Evolutionary conservation across 1,140 invertebrate species (phyloP).

Genomic region (Neodiprion pinetum): DNA sequence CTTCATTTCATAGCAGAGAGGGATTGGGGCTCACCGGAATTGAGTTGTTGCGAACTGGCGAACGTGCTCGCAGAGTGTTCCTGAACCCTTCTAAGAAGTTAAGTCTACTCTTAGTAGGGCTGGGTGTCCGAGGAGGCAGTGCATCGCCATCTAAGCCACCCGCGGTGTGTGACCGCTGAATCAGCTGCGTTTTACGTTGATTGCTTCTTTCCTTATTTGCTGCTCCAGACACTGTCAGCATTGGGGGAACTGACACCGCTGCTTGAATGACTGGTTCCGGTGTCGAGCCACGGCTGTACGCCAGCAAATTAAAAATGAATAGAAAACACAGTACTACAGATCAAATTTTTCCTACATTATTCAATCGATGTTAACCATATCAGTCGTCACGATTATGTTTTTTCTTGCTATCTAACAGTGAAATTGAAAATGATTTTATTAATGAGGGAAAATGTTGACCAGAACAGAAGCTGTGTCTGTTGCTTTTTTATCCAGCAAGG

Average conservation of each 20-base stretch:
- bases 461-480: no score
- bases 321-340: slow-evolving; percentile 44
- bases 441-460: no score
- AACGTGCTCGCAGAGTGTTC: slow-evolving; percentile 63
- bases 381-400: no score
- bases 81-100: slow-evolving; percentile 69
- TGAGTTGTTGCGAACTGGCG: slow-evolving; percentile 54
- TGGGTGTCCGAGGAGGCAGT: slow-evolving; percentile 53
- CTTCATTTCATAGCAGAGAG: background rate
- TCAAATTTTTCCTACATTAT: slow-evolving; percentile 13
- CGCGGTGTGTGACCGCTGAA: slow-evolving; percentile 50
- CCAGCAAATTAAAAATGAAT: slow-evolving; percentile 59
- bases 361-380: no score
- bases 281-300: slow-evolving; percentile 53
- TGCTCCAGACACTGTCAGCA: slow-evolving; percentile 36
- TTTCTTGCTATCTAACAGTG: no score
- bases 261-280: slow-evolving; percentile 48
- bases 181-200: slow-evolving; percentile 57
- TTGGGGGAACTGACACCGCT: slow-evolving; percentile 46
- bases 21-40: slow-evolving; percentile 51
- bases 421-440: no score
- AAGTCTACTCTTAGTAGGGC: slow-evolving; percentile 69
- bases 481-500: no score
- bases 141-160: slow-evolving; percentile 50
- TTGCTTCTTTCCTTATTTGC: slow-evolving; percentile 43